These are phyloP conservation scores for Parazoanthus swiftii DNA, from an alignment of 92 coral and sea anemone species.

Conservation along the genomic window DNA sequence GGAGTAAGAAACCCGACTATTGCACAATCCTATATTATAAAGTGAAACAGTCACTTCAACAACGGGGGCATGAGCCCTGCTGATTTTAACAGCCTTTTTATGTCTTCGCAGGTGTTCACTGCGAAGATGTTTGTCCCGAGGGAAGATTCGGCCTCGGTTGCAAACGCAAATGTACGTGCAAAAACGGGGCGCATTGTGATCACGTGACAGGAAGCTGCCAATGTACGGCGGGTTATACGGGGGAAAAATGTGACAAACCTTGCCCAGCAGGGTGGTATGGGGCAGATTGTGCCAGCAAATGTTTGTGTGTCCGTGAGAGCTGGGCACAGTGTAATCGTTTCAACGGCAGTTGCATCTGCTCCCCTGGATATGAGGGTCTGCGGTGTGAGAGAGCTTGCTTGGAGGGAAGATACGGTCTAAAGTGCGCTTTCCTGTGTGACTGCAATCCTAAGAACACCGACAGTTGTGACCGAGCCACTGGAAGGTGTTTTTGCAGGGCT, in stretches of 20 bases:
- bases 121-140: conserved; percentile 86
- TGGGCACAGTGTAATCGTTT: conserved; percentile 69
- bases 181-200: conserved; percentile 84
- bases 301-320: conserved; percentile 72
- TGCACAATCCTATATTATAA: too few relatives aligned
- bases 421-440: conserved; percentile 72
- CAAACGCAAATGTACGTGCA: conserved; percentile 65
- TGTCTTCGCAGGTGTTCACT: conserved; percentile 64
- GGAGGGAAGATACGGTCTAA: conserved; percentile 79
- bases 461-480: conserved; percentile 76
- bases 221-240: conserved; percentile 73
- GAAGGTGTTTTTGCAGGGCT: conserved; percentile 74
- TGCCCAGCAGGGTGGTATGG: conserved; percentile 72
- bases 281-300: conserved; percentile 58
- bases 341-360: conserved; percentile 73
- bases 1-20: too few relatives aligned
- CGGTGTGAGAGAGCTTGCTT: conserved; percentile 75
- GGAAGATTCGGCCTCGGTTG: conserved; percentile 81
- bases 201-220: conserved; percentile 77
- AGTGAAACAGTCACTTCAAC: not conserved
- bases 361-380: conserved; percentile 77
- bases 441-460: conserved; percentile 78
- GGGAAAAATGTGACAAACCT: conserved; percentile 56
- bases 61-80: not conserved
- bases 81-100: not conserved